Conservation (phyloP, 2,888 invertebrate genomes). For the Pardosa pseudoannulata region DNA sequence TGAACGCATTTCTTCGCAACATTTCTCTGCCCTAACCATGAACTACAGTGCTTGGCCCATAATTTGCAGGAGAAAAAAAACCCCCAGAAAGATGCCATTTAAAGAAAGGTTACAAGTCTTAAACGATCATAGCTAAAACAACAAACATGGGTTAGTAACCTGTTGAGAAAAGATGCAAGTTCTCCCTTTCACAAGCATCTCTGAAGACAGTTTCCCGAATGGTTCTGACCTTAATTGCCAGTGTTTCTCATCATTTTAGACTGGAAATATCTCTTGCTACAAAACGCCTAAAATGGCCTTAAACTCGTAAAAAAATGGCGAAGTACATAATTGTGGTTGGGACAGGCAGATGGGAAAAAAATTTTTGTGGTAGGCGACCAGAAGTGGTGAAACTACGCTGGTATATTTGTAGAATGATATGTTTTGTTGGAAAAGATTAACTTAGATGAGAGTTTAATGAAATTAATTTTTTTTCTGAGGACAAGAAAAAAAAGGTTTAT, state of each 20-base stretch:
- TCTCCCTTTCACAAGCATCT: background rate
- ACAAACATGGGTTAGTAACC: background rate
- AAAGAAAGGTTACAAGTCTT: slow-evolving; percentile 4
- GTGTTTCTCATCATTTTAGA: slow-evolving; percentile 4
- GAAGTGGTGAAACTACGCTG: too few species aligned
- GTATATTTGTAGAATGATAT: too few species aligned
- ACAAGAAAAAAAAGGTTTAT: too few species aligned
- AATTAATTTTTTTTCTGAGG: too few species aligned
- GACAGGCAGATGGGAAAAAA: background rate
- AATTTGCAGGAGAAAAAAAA: background rate
- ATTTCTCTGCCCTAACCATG: slow-evolving; percentile 10
- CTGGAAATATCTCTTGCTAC: background rate
- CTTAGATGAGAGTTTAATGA: too few species aligned
- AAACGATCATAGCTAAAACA: background rate
- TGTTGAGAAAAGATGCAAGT: background rate
- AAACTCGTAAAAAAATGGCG: background rate
- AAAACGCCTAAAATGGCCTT: background rate
- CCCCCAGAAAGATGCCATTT: background rate
- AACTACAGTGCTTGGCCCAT: background rate
- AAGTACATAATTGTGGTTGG: background rate
- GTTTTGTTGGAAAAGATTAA: too few species aligned
- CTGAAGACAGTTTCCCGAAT: background rate
- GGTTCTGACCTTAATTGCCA: slow-evolving; percentile 17
- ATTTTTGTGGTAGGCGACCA: background rate
- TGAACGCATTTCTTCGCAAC: background rate